Percentiles rank a stretch among this genome's conserved stretches.
Evolutionary conservation across 2,888 invertebrate genomes (phyloP).

Genomic region (Agrotis segetum): DNA sequence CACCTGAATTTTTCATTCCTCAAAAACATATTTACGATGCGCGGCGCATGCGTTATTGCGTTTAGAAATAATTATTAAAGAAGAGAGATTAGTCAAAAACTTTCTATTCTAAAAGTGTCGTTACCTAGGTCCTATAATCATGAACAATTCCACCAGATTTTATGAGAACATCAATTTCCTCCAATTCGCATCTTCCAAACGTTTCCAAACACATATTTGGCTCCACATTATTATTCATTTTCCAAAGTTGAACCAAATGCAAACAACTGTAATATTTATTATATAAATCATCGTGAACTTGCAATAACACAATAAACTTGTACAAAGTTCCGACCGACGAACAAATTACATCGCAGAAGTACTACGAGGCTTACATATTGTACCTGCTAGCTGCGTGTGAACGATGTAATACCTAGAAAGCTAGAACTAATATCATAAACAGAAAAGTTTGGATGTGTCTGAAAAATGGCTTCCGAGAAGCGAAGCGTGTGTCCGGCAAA

Average conservation of each 20-base stretch:
- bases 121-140: too few species aligned
- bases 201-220: conserved; percentile 5
- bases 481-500: background rate
- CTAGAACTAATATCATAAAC: conserved; percentile 47
- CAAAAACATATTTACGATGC: too few species aligned
- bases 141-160: too few species aligned
- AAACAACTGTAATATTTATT: conserved; percentile 46
- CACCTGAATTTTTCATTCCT: too few species aligned
- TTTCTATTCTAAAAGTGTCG: too few species aligned
- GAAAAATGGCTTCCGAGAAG: conserved; percentile 10
- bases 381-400: conserved; percentile 25
- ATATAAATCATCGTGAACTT: conserved; percentile 56
- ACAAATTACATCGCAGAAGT: conserved; percentile 47
- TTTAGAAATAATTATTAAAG: too few species aligned
- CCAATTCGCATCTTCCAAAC: background rate
- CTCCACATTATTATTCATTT: conserved; percentile 41
- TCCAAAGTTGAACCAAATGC: conserved; percentile 17
- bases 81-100: too few species aligned
- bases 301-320: conserved; percentile 53
- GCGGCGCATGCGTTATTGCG: too few species aligned
- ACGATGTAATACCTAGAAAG: conserved; percentile 23
- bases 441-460: conserved; percentile 31
- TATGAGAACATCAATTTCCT: background rate
- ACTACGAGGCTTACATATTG: conserved; percentile 22
- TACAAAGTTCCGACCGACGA: conserved; percentile 44